Evolutionary conservation across 2,888 invertebrate genomes (phyloP), one percentile per base, ranked within the genome.

Genomic region (Lasius platythorax): DNA sequence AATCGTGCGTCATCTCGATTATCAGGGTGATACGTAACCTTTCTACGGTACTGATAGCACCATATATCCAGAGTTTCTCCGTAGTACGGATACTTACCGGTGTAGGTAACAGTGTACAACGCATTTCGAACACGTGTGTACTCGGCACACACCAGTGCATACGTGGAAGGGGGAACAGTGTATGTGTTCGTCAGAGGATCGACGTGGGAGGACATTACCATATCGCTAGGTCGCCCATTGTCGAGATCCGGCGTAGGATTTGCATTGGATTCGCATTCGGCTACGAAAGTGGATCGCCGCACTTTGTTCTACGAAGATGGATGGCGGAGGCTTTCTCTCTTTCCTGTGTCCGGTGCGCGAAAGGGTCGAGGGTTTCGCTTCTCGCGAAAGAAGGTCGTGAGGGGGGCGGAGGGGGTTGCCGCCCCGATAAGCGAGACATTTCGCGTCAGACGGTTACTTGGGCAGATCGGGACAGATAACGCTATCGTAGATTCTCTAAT

Each of bases 301-400:
- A 92, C 91, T 92, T 92, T 92, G 92, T 92, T 92, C 92, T 92
- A 92, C 90, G 85, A 92, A 92, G 91, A 92, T 90, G 91, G 88
- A 92, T 91, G 91, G 89, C 88, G 82, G 72, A 18, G 53, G 67
- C 68, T 82, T 74, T 85, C 61, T 70, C 81, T 82, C 74, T 70
- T 82, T 74, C 76, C 84, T 68, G 61, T 78, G 64, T 83, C 85
- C 74, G 58, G 53, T 28, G 82, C 53, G 56, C 86, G 86, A 74
- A 89, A 89, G 83, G 87, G 83, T 87, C 85, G 89, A 86, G 86
- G 79, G 61, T 46, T 61, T 72, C 72, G 72, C 37, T 28, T 72
- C 61, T 79, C 72, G 79, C 72, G 72, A 79, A 79, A 79, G 61
- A 79, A 72, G 79, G 79, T 79, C 79, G 72, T 33, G 58, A 23